Percentiles rank a stretch among this genome's conserved stretches.
phyloP scores from a whole-genome alignment of 2,113 vertebrate genomes.

The Saccopteryx leptura region DNA sequence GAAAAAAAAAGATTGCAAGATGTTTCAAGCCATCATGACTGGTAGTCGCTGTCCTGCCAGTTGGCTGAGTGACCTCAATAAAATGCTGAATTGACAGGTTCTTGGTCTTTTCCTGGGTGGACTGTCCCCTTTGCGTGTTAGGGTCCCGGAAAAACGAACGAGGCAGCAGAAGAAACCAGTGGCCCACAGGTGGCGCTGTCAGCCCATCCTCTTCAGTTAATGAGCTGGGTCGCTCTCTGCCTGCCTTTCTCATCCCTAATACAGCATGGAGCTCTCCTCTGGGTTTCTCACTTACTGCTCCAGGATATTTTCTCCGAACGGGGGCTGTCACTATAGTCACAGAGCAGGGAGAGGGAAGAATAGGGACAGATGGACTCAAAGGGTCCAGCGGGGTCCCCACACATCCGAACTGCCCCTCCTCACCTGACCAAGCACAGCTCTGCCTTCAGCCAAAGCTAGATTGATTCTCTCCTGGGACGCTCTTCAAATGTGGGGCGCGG shows the following conservation, averaged over 20 bases:
- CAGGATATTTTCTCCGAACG: fast-evolving
- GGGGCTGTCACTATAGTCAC: not conserved
- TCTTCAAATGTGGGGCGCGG: fast-evolving
- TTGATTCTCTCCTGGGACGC: not conserved
- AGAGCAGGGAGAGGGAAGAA: no score
- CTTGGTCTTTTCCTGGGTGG: not conserved
- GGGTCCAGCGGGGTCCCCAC: not conserved
- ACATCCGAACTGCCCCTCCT: not conserved
- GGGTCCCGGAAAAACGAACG: fast-evolving
- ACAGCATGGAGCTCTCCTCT: fast-evolving
- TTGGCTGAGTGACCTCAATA: not conserved
- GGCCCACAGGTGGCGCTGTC: slow-evolving; percentile 78
- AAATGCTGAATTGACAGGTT: not conserved
- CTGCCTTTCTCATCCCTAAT: fast-evolving
- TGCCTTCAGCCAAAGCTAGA: not conserved
- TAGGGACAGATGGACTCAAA: not conserved
- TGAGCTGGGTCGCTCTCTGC: fast-evolving
- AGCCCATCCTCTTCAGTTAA: fast-evolving
- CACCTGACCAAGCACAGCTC: not conserved
- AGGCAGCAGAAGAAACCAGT: not conserved
- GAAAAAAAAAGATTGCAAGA: not conserved
- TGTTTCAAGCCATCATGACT: not conserved
- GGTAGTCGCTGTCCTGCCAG: not conserved
- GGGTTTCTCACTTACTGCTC: not conserved
- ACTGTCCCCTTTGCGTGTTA: fast-evolving